Percentiles rank a stretch among this genome's conserved stretches.
These are phyloP conservation scores for Orthonyx spaldingii DNA, from an alignment of 2,113 vertebrate species.

Conservation along the genomic window DNA sequence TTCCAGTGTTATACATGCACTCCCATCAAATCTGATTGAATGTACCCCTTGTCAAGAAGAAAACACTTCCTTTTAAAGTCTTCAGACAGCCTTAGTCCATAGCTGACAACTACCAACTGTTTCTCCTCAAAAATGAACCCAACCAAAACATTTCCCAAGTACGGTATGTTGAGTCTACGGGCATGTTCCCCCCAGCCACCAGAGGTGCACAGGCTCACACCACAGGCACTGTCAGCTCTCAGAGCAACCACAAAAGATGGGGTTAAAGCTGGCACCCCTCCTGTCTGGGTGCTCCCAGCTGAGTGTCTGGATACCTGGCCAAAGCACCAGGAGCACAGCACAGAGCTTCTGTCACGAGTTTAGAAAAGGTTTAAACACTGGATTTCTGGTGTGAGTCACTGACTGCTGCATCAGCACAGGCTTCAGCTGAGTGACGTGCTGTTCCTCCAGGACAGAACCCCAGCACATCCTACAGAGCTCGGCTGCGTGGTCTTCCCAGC, in stretches of 20 bases:
- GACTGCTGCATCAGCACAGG: not conserved
- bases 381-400: not conserved
- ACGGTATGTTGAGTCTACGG: not conserved
- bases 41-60: not conserved
- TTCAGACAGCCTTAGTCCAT: not conserved
- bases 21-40: not conserved
- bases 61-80: not conserved
- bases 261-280: not conserved
- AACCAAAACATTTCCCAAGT: not conserved
- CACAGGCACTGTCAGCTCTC: not conserved
- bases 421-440: not conserved
- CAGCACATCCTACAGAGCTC: not conserved
- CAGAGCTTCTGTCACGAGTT: not conserved
- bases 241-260: not conserved
- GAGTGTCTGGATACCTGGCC: not conserved
- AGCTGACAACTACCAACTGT: not conserved
- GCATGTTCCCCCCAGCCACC: not conserved
- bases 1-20: not conserved
- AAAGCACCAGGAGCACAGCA: not conserved
- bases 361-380: not conserved
- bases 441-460: not conserved
- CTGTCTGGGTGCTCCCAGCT: not conserved
- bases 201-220: not conserved
- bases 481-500: not conserved
- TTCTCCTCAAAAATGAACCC: not conserved